Evolutionary conservation across 2,797 vertebrate genomes (phyloP), one percentile per base, ranked within the genome.

Genomic region (Momotus momota): DNA sequence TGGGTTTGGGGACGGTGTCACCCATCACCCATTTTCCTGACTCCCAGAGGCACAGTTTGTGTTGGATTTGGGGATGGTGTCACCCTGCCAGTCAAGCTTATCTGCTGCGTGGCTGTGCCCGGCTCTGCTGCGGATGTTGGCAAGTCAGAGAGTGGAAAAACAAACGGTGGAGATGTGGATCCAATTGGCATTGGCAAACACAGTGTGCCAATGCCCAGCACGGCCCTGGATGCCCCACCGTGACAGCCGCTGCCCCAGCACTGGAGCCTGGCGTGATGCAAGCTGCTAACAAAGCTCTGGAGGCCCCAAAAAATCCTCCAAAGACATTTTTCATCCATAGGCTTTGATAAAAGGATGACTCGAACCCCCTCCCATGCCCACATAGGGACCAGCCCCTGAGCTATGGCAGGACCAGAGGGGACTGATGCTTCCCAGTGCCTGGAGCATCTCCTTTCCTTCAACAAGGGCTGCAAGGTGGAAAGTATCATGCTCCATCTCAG

Each of bases 81-180:
- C 19, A n/a, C 65, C 60, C n/a, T 0, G 0, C n/a, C 46, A 48
- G 43, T n/a, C 69, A 20, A 66, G 5, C 38, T 96, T 95, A 95
- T 90, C 90, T 52, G 16, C 6, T 72, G 41, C 77, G 12, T 1
- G 23, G 31, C 86, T 46, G 54, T 74, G 70, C 74, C 70, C 5
- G 4, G 87, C 87, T 78, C 79, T 54, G 72, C 31, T 43, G 45
- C 0, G 1, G 79, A n/a, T 64, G 52, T 67, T 87, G 89, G 93
- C 84, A 5, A 4, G 18, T 17, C 27, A 22, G 41, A 33, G 87
- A 54, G 52, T 74, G 96, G 95, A 95, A 97, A 95, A 97, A 93
- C 72, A 97, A 96, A 94, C 0, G 2, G 9, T 55, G 52, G 41
- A 55, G 75, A 45, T 0, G 38, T 33, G 41, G 79, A 16, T 70